phyloP scores from a whole-genome alignment of 2,888 invertebrate species.

The Idaea dimidiata region DNA sequence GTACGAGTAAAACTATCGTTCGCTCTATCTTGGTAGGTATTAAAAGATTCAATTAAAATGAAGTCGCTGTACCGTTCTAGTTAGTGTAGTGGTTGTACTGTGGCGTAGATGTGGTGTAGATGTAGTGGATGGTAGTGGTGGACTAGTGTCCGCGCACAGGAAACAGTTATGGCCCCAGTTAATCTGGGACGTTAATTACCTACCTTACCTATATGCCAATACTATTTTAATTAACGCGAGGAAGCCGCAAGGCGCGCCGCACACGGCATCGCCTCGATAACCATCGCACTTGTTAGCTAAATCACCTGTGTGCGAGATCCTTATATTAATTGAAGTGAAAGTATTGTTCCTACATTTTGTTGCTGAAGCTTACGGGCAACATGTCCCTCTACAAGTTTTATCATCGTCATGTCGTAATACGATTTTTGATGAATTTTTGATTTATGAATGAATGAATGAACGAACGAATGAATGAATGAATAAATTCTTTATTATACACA shows the following conservation, averaged over 20 bases:
- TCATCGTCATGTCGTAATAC: too few relatives aligned
- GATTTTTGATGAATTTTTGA: too few relatives aligned
- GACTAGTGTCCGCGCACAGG: neutral
- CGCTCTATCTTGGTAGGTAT: neutral
- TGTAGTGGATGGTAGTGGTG: too few relatives aligned
- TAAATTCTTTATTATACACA: too few relatives aligned
- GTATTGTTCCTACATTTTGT: neutral
- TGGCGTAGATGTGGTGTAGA: neutral
- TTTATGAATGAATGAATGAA: too few relatives aligned
- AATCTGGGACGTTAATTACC: slow-evolving; percentile 14
- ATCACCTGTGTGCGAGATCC: neutral
- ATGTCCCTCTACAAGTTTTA: too few relatives aligned
- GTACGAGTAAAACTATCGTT: too few relatives aligned
- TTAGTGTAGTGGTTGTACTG: neutral
- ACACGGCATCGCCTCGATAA: slow-evolving; percentile 20
- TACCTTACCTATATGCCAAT: slow-evolving; percentile 18
- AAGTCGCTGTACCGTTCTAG: neutral
- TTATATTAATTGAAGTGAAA: neutral
- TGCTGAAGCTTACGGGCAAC: too few relatives aligned
- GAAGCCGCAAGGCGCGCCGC: slow-evolving; percentile 18
- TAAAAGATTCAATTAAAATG: neutral
- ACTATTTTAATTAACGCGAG: slow-evolving; percentile 25
- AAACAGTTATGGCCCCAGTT: neutral
- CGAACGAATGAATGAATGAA: too few relatives aligned
- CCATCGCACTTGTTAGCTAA: slow-evolving; percentile 15